phyloP scores from a whole-genome alignment of 1,140 invertebrate genomes.

The Parapsyche elsis region DNA sequence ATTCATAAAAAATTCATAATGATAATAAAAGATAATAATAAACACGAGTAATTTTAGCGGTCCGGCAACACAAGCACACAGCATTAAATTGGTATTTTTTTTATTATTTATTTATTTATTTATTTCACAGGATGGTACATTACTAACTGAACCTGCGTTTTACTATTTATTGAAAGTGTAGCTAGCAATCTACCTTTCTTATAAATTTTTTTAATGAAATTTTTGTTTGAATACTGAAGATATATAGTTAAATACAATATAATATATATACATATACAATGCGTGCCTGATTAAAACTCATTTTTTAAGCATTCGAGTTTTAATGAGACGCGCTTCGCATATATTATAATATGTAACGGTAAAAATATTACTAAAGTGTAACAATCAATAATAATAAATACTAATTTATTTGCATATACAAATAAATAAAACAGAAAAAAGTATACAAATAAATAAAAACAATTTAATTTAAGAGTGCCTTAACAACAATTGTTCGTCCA shows the following conservation, averaged over 20 bases:
- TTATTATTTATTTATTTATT: not conserved
- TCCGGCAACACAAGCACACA: conserved; percentile 23
- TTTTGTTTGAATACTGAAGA: conserved; percentile 19
- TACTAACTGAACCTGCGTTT: conserved; percentile 15
- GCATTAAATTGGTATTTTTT: conserved; percentile 16
- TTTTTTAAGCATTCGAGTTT: not conserved
- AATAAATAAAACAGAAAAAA: conserved; percentile 7
- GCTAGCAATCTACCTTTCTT: conserved; percentile 22
- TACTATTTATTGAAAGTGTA: conserved; percentile 12
- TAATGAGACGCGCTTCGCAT: not conserved
- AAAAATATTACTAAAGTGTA: conserved; percentile 17
- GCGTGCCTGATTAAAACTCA: not conserved
- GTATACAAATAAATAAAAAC: not conserved
- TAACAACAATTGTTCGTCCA: conserved; percentile 32
- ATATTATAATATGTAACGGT: not conserved
- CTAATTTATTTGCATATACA: conserved; percentile 1
- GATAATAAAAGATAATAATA: not conserved
- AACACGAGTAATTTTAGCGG: not conserved
- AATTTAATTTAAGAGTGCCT: conserved; percentile 12
- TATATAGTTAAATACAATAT: not conserved
- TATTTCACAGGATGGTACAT: conserved; percentile 18
- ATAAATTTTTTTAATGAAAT: conserved; percentile 1
- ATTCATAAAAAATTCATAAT: not conserved
- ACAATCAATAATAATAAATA: conserved; percentile 23
- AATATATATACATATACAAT: too few species aligned